Evolutionary conservation across 2,888 invertebrate genomes (phyloP).

Genomic region (Scaptomyza cyrtandrae): DNA sequence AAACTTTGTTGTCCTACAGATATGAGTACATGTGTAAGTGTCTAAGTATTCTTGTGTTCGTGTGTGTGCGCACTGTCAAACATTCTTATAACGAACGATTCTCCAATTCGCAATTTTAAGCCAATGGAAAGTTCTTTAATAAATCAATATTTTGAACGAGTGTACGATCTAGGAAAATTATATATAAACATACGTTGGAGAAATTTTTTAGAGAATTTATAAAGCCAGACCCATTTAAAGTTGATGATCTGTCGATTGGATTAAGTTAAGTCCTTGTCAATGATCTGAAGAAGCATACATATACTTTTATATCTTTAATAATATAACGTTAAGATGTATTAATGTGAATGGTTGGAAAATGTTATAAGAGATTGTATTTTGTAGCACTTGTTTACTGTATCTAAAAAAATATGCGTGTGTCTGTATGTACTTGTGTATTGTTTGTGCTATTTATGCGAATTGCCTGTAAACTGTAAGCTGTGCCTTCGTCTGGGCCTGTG

Average conservation of each 20-base stretch:
- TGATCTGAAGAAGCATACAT: too few species aligned
- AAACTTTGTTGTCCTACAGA: constrained; percentile 65
- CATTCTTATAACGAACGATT: not conserved
- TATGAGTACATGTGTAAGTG: not conserved
- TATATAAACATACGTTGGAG: not conserved
- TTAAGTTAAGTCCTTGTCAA: too few species aligned
- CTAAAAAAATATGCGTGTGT: constrained; percentile 12
- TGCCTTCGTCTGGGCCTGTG: constrained; percentile 33
- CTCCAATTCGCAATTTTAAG: too few species aligned
- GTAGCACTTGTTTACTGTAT: constrained; percentile 33
- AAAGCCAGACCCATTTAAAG: not conserved
- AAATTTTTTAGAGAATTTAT: not conserved
- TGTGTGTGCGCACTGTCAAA: constrained; percentile 34
- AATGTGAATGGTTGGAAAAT: not conserved
- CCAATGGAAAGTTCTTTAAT: not conserved
- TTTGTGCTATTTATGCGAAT: constrained; percentile 74
- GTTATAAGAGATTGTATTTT: not conserved
- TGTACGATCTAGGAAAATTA: too few species aligned
- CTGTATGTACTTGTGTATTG: constrained; percentile 22
- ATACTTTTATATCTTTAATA: too few species aligned
- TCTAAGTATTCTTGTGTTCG: not conserved
- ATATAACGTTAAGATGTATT: not conserved
- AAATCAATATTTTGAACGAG: not conserved
- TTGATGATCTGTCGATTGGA: not conserved
- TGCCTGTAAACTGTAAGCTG: constrained; percentile 28